Evolutionary conservation across 2,113 vertebrate genomes (phyloP), one percentile per base, ranked within the genome.

Genomic region (Epinephelus lanceolatus): DNA sequence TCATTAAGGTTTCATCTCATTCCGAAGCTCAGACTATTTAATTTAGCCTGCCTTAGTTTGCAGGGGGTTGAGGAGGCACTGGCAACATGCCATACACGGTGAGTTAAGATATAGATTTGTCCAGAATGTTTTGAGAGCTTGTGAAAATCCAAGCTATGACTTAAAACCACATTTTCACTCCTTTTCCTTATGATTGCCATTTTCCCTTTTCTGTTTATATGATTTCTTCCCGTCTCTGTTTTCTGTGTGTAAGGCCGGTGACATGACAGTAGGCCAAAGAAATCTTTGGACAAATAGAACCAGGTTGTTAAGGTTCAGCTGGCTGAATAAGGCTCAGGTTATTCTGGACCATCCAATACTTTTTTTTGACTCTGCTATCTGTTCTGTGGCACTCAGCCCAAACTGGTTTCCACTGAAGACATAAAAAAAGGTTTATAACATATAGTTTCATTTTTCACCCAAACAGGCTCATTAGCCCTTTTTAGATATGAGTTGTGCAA

Each of bases 1-100:
- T 71, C 66, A 84, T 84, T 61, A 66, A 69, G 18, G 56, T 77
- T 84, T 86, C 53, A 56, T 75, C 62, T 59, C n/a, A 84, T 69
- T 61, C 33, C 9, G 17, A 52, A 79, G 19, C 37, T 63, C 49
- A 37, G 62, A 68, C 37, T 71, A 56, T 80, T 78, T 78, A 0
- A 49, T 86, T 88, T 53, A 71, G 27, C 8, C n/a, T 27, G 23
- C 25, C 18, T 37, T 23, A 21, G 53, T 76, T 53, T 52, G 37
- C 63, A 74, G n/a, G 15, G 71, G 71, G 70, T 5, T 7, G 3
- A 40, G 13, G 62, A 53, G n/a, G n/a, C 30, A 68, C 19, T 47
- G 72, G 30, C 17, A 37, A 49, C 37, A 10, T 47, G 51, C 30
- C 37, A 52, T n/a, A 14, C 56, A 21, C 45, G 19, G 37, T 61